Base-by-base conservation (phyloP, 2,797 vertebrate species). In the Sternotherus odoratus region DNA sequence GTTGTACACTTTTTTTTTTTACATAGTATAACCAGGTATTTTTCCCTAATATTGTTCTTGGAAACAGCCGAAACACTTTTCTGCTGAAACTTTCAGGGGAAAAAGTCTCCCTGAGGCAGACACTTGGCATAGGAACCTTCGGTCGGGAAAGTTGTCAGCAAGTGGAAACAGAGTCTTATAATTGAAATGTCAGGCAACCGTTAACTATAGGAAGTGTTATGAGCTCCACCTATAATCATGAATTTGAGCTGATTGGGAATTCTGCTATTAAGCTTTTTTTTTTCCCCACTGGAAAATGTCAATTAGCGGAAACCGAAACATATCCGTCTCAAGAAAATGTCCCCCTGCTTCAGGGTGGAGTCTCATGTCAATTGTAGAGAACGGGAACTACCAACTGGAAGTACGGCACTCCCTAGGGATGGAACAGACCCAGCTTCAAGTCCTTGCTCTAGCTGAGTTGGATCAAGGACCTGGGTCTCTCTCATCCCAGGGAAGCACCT, bases 151-250 rank as follows among this genome's bases (percentile, higher is more conserved):
- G 28, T 11, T 88, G 23, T 82, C 91, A 91, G 49, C 69, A 91
- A 53, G 23, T 89, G 82, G 83, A 91, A 93, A 78, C 60, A 85
- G 74, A 56, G 43, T 56, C 81, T 90, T 66, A 26, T 24, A 77
- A 89, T 69, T n/a, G 93, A 30, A n/a, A 5, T 54, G 80, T 83
- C 88, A 95, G 51, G 74, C 19, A 46, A 77, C 23, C 86, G 43
- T 30, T 53, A 94, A 89, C 66, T 0, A 5, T 1, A 69, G 26
- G 56, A 86, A 28, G 85, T 82, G n/a, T 80, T 95, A 83, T 86
- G 79, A 93, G 60, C 86, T 95, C 56, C 15, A 80, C 88, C 83
- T 93, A 33, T 60, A 83, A 79, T 86, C 89, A 66, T 66, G 60
- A n/a, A 36, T 66, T n/a, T n/a, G 60, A 66, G 33, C 16, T 66